Evolutionary conservation across 2,113 vertebrate genomes (phyloP), one percentile per base, ranked within the genome.

Genomic region (Prunella himalayana): DNA sequence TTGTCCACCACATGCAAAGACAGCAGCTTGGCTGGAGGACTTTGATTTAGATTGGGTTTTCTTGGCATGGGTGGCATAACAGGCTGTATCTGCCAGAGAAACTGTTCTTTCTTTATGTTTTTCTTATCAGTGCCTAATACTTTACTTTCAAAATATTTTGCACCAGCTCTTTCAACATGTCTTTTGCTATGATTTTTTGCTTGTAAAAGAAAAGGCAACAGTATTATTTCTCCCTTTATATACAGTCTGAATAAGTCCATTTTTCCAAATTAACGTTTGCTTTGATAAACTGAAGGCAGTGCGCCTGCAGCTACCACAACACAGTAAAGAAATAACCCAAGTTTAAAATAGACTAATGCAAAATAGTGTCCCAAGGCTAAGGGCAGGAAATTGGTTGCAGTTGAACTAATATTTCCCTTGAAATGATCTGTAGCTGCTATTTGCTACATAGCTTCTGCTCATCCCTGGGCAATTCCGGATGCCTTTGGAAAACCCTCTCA

Each of bases 351-450:
- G 53, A 31, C 27, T 86, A 49, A 28, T 81, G 60, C 61, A 85
- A 91, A 90, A 88, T 28, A 95, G 9, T 49, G n/a, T 90, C 39
- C 64, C 39, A 31, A 81, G 64, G 78, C 69, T 96, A 96, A 92
- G 54, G 51, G 54, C 82, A 95, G 94, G 95, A 97, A 97, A 97
- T 92, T 90, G 42, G 53, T 90, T 96, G 60, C 87, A 96, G 82
- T 85, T 97, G 82, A 93, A 87, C 78, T 94, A 92, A 95, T 82
- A 96, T 90, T 96, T 95, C 66, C 86, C 70, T 80, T 75, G 41
- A 96, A 94, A 82, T 64, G 3, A 54, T 86, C 53, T 75, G 45
- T 68, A 35, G 53, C 64, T 83, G 41, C 57, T 94, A 12, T 85
- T 93, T 90, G 59, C 37, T 82, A 15, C 2, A 3, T 42, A 50